Evolutionary conservation across 2,888 invertebrate species (phyloP).

Genomic region (Cremastinae sp.): DNA sequence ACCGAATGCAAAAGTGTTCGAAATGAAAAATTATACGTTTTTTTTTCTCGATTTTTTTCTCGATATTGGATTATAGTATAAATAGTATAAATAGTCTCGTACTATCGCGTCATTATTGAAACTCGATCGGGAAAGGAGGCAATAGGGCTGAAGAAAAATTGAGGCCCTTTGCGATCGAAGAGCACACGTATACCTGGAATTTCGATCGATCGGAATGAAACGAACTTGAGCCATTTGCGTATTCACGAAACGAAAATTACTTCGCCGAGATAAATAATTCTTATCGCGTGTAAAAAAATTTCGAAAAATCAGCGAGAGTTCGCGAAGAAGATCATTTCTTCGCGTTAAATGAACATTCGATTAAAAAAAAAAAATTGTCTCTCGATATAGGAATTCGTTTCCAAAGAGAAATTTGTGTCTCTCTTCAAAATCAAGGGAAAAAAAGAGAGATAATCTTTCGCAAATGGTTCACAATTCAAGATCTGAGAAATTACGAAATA

Average conservation of each 20-base stretch:
- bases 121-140: not conserved
- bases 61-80: constrained; percentile 23
- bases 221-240: constrained; percentile 31
- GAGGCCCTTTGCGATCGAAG: constrained; percentile 16
- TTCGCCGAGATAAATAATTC: not conserved
- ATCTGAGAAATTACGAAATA: constrained; percentile 12
- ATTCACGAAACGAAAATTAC: not conserved
- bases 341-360: too few relatives aligned
- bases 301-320: not conserved
- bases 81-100: too few relatives aligned
- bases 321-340: not conserved
- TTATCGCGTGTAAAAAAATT: constrained; percentile 1
- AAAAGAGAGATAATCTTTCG: not conserved
- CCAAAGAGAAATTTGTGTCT: not conserved
- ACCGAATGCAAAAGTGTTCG: constrained; percentile 65
- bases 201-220: constrained; percentile 42
- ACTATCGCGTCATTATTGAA: too few relatives aligned
- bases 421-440: not conserved
- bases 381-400: too few relatives aligned
- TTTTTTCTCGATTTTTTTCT: constrained; percentile 13
- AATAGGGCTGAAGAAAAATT: not conserved
- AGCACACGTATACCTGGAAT: constrained; percentile 44
- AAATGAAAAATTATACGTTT: constrained; percentile 9
- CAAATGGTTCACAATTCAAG: constrained; percentile 16
- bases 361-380: constrained; percentile 1